Evolutionary conservation across 2,888 invertebrate genomes (phyloP).

Genomic region (Incurvaria masculella): DNA sequence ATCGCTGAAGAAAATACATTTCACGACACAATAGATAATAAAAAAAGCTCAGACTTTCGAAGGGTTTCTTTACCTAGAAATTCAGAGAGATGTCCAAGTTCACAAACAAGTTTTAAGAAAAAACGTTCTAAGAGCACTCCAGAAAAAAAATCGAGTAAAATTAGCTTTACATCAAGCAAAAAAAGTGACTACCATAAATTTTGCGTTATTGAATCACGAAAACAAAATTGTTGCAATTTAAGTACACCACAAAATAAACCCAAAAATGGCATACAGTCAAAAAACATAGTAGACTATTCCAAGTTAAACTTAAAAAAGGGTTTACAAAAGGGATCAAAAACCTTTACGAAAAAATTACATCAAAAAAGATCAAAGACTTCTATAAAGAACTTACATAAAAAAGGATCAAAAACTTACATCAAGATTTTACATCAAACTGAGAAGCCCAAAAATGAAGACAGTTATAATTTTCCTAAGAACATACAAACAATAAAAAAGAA

Average conservation of each 20-base stretch:
- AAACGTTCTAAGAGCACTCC: neutral
- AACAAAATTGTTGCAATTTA: too few species aligned
- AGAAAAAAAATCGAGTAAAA: neutral
- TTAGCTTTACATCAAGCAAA: neutral
- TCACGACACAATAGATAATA: neutral
- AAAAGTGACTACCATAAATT: neutral
- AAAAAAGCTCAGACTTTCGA: neutral
- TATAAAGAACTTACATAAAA: too few species aligned
- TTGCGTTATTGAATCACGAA: neutral
- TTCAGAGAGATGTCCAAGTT: too few species aligned
- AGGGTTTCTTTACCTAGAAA: too few species aligned
- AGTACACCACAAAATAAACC: neutral
- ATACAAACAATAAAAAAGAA: too few species aligned
- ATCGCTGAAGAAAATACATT: neutral
- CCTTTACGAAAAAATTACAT: too few species aligned
- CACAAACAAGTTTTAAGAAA: neutral
- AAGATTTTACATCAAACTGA: too few species aligned
- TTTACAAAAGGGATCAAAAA: neutral
- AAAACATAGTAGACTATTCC: neutral
- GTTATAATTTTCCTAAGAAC: too few species aligned
- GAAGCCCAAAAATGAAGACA: neutral
- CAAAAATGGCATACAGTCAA: neutral
- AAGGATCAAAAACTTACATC: too few species aligned
- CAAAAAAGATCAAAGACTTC: neutral
- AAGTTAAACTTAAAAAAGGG: too few species aligned